phyloP scores from a whole-genome alignment of 2,797 vertebrate species.

The Rallus crepitans region DNA sequence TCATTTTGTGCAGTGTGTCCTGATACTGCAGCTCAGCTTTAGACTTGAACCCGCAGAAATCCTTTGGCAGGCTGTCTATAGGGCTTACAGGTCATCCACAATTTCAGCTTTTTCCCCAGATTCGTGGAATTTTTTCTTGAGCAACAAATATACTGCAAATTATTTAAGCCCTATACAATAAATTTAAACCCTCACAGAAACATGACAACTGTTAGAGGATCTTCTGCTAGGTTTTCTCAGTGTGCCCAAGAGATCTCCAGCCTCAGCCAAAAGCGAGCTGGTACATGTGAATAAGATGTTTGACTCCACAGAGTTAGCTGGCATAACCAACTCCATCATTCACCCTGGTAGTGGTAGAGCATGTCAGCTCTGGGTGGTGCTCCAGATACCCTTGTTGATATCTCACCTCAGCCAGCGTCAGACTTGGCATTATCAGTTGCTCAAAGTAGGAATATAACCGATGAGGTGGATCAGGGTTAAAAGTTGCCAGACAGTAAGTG shows the following conservation, averaged over 20 bases:
- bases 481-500: neutral
- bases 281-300: fast-evolving
- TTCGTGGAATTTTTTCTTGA: neutral
- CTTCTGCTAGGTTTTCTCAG: neutral
- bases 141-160: neutral
- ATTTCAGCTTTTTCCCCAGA: neutral
- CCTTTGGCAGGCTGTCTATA: neutral
- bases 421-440: neutral
- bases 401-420: neutral
- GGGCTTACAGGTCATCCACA: neutral
- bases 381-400: neutral
- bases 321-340: neutral
- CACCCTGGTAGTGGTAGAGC: neutral
- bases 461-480: neutral
- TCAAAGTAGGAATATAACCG: neutral
- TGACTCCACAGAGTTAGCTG: neutral
- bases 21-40: neutral
- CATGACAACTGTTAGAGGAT: neutral
- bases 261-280: neutral
- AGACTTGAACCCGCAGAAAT: neutral
- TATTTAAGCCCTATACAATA: neutral
- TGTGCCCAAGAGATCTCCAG: neutral
- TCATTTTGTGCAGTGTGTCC: neutral
- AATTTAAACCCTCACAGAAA: neutral
- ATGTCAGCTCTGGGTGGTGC: neutral